Evolutionary conservation across 2,888 invertebrate species (phyloP), one percentile per base, ranked within the genome.

Genomic region (Drosophila nr. perissopoda): DNA sequence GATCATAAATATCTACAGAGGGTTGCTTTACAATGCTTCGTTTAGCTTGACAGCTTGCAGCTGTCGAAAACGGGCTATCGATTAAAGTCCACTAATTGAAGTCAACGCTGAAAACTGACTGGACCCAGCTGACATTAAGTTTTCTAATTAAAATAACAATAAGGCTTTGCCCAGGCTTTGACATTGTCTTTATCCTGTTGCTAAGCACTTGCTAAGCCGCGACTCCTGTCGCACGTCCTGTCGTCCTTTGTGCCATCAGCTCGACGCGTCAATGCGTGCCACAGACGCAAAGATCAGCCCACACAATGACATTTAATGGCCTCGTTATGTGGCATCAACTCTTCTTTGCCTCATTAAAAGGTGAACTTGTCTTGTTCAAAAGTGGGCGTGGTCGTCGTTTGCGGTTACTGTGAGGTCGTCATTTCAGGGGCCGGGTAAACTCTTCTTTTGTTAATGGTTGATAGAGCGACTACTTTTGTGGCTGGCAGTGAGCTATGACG

Each of bases 141-240:
- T 90, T 90, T 90, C 89, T 74, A 88, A 86, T 86, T 86, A 86
- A 90, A 86, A 85, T 83, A 81, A 90, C 89, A 86, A 86, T 90
- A 88, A 83, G 79, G 89, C 78, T 65, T 57, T 56, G 49, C 25
- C 46, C n/a, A 36, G 34, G 21, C 74, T 58, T 62, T 67, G 69
- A 52, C 74, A 86, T 78, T 89, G 67, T 81, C 79, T 58, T 63
- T 38, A 34, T 29, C 42, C 60, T 58, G 62, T 71, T 60, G 80
- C 83, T 79, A 65, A 63, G 68, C 68, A 66, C 66, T 59, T 61
- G 63, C 70, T 75, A 70, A 81, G 34, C 67, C 67, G 67, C 67
- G 64, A 59, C 40, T 74, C 57, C 73, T 62, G 52, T 38, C 48
- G 52, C 51, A n/a, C 42, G 46, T 60, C 56, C 25, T 38, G 10